Percentiles rank a stretch among this genome's conserved stretches.
phyloP scores from a whole-genome alignment of 2,888 invertebrate species.

The Lasioglossum oenotherae region DNA sequence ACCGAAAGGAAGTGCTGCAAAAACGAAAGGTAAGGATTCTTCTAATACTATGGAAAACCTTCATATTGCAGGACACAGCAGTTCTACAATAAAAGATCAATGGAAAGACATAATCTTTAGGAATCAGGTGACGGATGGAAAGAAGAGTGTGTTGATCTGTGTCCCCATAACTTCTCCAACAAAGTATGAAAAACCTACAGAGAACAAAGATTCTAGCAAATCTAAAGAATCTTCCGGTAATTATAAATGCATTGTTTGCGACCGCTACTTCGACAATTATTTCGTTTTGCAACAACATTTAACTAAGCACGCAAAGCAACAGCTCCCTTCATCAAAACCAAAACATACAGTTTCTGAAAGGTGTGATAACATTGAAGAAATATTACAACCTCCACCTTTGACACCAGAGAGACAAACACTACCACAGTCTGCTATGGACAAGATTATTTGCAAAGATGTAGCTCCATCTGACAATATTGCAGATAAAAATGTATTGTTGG shows the following conservation, averaged over 20 bases:
- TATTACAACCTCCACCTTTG: background rate
- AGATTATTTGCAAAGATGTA: background rate
- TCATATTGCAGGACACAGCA: background rate
- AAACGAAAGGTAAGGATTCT: background rate
- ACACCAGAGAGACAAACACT: background rate
- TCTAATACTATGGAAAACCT: background rate
- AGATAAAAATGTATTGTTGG: background rate
- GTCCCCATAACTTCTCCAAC: background rate
- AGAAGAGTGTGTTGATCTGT: background rate
- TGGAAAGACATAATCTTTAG: background rate
- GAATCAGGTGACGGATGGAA: background rate
- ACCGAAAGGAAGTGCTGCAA: background rate
- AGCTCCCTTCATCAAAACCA: background rate
- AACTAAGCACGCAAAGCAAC: slow-evolving; percentile 10
- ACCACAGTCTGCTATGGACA: background rate
- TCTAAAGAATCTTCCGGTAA: background rate
- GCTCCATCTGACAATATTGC: background rate
- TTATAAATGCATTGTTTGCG: slow-evolving; percentile 58
- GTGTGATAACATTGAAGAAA: background rate
- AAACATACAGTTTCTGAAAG: background rate
- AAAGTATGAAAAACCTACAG: background rate
- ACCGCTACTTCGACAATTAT: slow-evolving; percentile 32
- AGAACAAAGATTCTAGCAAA: slow-evolving; percentile 6
- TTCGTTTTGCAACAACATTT: slow-evolving; percentile 46
- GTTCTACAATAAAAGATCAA: background rate